Percentiles rank a stretch among this genome's conserved stretches.
Evolutionary conservation across 2,888 invertebrate genomes (phyloP).

Genomic region (Metalampra italica): DNA sequence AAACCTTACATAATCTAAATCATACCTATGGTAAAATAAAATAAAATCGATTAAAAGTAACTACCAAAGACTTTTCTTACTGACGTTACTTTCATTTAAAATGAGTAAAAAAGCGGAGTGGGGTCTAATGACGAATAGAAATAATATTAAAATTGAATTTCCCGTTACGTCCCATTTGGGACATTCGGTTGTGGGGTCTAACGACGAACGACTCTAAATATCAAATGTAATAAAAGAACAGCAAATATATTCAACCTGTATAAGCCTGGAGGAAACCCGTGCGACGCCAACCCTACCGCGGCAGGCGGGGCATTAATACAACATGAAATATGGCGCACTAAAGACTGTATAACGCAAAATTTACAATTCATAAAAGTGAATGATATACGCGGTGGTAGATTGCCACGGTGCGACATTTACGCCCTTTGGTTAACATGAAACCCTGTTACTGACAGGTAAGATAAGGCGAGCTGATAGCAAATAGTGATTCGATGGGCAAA

Average conservation of each 20-base stretch:
- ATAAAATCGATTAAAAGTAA: too few relatives aligned
- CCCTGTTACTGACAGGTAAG: slow-evolving; percentile 5
- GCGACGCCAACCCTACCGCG: slow-evolving; percentile 46
- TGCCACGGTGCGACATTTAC: slow-evolving; percentile 34
- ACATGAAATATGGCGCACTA: slow-evolving; percentile 70
- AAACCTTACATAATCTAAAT: too few relatives aligned
- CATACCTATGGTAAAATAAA: too few relatives aligned
- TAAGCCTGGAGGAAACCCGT: slow-evolving; percentile 9
- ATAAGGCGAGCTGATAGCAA: neutral
- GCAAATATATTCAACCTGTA: slow-evolving; percentile 1
- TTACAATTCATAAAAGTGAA: slow-evolving; percentile 76
- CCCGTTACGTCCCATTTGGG: too few relatives aligned
- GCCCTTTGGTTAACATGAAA: slow-evolving; percentile 8
- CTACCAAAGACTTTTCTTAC: too few relatives aligned
- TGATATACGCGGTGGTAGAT: slow-evolving; percentile 62
- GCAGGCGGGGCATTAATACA: slow-evolving; percentile 58
- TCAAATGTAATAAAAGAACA: slow-evolving; percentile 3
- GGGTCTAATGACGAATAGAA: too few relatives aligned
- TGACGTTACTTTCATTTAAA: too few relatives aligned
- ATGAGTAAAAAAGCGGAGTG: too few relatives aligned
- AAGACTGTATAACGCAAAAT: slow-evolving; percentile 75
- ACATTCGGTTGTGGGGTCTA: too few relatives aligned
- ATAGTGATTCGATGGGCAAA: too few relatives aligned
- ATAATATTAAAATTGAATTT: too few relatives aligned
- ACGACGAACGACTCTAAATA: too few relatives aligned